Base-by-base conservation (phyloP, 2,113 vertebrate species). In the Limanda limanda region DNA sequence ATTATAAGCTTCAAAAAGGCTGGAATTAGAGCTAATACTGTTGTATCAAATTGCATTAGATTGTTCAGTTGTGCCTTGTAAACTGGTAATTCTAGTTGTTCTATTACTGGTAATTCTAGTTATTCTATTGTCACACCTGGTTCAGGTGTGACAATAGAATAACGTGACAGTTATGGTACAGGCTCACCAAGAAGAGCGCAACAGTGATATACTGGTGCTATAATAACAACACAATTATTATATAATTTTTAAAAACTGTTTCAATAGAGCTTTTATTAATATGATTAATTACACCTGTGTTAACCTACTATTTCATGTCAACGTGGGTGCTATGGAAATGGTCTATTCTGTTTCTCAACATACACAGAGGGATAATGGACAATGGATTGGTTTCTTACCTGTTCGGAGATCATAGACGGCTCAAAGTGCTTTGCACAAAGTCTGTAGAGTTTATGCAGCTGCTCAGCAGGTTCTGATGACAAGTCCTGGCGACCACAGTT, bases 361-460 rank as follows among this genome's bases (percentile, higher is more conserved):
- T 31, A 31, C 31, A 31, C 31, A 20, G 3, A 47, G 8, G n/a
- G 21, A 3, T 48, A 59, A 62, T 20, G 9, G 24, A 10, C 3
- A 1, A 35, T 4, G 25, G 21, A 56, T 25, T 57, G 4, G n/a
- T 10, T 25, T 83, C 96, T 97, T 93, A 99, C 98, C 86, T 96
- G 95, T 74, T 95, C 93, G 73, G 95, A 95, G 82, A 99, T 97
- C 95, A 98, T 94, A 4, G 97, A 97, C 1, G 95, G 94, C 83
- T 99, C 97, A 84, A 99, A 99, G 91, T 99, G 98, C 84, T 96
- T 97, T 52, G 97, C 96, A 21, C 98, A 99, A 14, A 99, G 90
- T 78, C 95, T 94, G 92, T 97, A 98, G 65, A 96, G 95, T 27
- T 95, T 96, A 86, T 99, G 96, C 81, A 99, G 91, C 78, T 97